Evolutionary conservation across 2,797 vertebrate genomes (phyloP).

Genomic region (Crax fasciolata): DNA sequence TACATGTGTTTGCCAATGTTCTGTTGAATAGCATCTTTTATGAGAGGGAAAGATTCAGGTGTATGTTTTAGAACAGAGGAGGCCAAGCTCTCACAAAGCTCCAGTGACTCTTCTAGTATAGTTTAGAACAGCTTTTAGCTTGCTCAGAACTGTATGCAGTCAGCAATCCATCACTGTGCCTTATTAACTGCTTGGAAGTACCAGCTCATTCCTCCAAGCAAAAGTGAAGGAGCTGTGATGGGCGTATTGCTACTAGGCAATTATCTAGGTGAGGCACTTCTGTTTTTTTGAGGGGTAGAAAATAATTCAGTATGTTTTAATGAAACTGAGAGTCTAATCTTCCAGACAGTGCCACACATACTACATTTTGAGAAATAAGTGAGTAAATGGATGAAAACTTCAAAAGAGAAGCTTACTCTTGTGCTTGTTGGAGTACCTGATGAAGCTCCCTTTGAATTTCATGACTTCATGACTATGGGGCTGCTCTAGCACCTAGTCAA

Average conservation of each 20-base stretch:
- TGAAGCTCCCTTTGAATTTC: background rate
- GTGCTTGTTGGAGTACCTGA: background rate
- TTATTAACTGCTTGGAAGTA: background rate
- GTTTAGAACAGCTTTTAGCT: background rate
- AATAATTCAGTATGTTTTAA: background rate
- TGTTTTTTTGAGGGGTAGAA: background rate
- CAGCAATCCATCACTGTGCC: background rate
- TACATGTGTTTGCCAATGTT: background rate
- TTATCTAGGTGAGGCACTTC: background rate
- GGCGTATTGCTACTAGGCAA: fast-evolving
- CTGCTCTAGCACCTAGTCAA: background rate
- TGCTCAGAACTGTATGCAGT: background rate
- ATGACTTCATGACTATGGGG: background rate
- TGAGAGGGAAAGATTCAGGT: background rate
- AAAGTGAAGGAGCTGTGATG: background rate
- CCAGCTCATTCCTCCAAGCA: background rate
- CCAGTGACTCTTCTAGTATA: background rate
- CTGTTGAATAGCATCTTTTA: background rate
- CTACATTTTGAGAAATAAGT: background rate
- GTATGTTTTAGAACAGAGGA: background rate
- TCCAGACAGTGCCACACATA: background rate
- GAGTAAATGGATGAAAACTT: background rate
- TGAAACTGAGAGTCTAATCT: background rate
- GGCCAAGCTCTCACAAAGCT: background rate
- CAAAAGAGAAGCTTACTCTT: background rate